These are phyloP conservation scores for Callosobruchus maculatus DNA, from an alignment of 2,888 invertebrate species.

Conservation along the genomic window DNA sequence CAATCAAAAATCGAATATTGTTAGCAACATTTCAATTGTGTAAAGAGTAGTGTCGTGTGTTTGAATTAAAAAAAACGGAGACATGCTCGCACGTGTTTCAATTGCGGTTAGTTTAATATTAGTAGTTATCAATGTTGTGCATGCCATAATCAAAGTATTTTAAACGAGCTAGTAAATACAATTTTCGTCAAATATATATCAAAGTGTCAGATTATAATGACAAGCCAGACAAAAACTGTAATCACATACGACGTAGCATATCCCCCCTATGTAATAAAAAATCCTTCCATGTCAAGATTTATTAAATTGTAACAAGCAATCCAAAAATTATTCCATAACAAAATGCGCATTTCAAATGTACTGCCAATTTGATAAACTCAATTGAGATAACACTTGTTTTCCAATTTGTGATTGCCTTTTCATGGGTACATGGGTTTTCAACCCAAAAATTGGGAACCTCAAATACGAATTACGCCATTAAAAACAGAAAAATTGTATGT, in stretches of 20 bases:
- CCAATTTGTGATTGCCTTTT: too few relatives aligned
- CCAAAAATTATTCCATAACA: neutral
- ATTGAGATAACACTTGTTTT: too few relatives aligned
- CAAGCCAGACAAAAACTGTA: neutral
- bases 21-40: conserved; percentile 11
- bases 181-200: neutral
- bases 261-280: neutral
- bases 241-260: neutral
- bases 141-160: conserved; percentile 22
- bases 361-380: too few relatives aligned
- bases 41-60: conserved; percentile 10
- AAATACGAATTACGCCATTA: too few relatives aligned
- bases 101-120: conserved; percentile 30
- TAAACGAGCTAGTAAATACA: conserved; percentile 7
- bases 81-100: conserved; percentile 35
- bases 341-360: too few relatives aligned
- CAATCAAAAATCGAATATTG: neutral
- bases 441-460: too few relatives aligned
- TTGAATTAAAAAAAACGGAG: conserved; percentile 25
- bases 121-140: conserved; percentile 28
- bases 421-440: too few relatives aligned
- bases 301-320: neutral
- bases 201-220: too few relatives aligned
- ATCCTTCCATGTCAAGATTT: neutral
- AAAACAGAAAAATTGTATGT: too few relatives aligned